Evolutionary conservation across 2,888 invertebrate genomes (phyloP).

Genomic region (Eurois occulta): DNA sequence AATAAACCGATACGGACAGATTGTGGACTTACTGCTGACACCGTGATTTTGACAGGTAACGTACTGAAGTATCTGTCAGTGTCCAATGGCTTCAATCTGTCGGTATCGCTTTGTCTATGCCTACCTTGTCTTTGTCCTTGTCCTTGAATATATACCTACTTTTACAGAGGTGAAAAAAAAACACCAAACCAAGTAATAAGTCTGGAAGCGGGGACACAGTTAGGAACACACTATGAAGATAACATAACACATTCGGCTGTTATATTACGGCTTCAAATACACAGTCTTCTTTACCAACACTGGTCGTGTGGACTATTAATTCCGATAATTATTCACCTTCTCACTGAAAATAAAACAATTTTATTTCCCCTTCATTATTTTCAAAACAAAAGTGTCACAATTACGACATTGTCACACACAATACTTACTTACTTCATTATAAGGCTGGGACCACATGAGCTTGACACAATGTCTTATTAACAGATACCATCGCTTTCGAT

Average conservation of each 20-base stretch:
- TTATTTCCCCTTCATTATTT: constrained; percentile 17
- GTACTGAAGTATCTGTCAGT: background rate
- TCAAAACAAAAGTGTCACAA: constrained; percentile 55
- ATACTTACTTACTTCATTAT: constrained; percentile 54
- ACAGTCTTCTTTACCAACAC: background rate
- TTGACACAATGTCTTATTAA: constrained; percentile 87
- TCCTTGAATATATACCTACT: no score
- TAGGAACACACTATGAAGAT: background rate
- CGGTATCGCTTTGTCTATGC: background rate
- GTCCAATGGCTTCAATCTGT: background rate
- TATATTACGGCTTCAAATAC: background rate
- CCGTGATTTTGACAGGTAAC: background rate
- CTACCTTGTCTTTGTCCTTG: background rate
- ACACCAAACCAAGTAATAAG: background rate
- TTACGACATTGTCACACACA: constrained; percentile 50
- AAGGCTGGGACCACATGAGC: constrained; percentile 74
- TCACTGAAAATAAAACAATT: background rate
- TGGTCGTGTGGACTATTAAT: background rate
- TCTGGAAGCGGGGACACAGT: background rate
- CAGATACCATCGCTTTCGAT: constrained; percentile 87
- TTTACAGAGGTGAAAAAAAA: background rate
- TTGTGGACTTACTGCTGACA: background rate
- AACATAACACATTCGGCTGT: background rate
- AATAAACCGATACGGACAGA: background rate
- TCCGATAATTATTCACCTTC: background rate